Evolutionary conservation across 2,797 vertebrate genomes (phyloP).

Genomic region (Xerus rutilus): DNA sequence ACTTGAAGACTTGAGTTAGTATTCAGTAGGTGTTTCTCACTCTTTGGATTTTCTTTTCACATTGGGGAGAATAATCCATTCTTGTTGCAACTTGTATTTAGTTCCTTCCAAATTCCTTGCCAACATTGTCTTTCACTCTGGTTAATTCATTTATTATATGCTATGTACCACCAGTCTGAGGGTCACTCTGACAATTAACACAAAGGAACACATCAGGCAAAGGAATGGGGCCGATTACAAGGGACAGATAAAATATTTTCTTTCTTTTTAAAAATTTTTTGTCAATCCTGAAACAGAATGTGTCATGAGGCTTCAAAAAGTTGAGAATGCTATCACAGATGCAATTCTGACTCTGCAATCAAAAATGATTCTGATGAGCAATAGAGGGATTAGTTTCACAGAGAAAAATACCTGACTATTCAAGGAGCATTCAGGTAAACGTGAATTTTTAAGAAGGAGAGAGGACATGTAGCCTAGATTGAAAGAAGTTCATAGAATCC

Average conservation of each 20-base stretch:
- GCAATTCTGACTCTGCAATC: background rate
- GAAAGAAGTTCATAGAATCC: background rate
- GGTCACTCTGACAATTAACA: background rate
- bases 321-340: background rate
- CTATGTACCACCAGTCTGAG: background rate
- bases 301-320: background rate
- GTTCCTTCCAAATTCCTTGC: constrained; percentile 1
- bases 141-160: background rate
- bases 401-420: background rate
- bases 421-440: background rate
- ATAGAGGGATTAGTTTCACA: background rate
- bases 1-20: background rate
- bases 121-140: background rate
- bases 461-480: background rate
- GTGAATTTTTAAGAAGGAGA: background rate
- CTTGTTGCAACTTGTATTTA: background rate
- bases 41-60: background rate
- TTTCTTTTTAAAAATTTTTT: background rate
- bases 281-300: background rate
- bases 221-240: background rate
- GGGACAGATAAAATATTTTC: rapidly evolving
- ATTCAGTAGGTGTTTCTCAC: background rate
- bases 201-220: background rate
- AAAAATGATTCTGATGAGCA: background rate
- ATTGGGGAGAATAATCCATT: background rate